These are phyloP conservation scores for Zophobas atratus DNA, from an alignment of 1,140 invertebrate genomes.

Conservation along the genomic window DNA sequence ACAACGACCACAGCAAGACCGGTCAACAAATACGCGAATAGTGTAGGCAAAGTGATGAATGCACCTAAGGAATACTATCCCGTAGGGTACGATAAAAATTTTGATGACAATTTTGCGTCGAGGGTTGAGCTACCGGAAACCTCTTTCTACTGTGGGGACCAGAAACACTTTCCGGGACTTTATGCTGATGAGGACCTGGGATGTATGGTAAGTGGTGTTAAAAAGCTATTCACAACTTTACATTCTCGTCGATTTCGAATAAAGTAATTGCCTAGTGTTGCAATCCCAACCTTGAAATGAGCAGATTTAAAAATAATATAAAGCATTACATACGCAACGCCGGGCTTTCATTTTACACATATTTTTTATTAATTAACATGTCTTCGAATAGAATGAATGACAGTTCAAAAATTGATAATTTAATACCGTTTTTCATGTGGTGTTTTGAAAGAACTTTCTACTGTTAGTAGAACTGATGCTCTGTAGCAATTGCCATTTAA, in stretches of 20 bases:
- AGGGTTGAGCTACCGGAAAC: constrained; percentile 89
- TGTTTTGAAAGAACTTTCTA: constrained; percentile 13
- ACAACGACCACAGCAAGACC: constrained; percentile 60
- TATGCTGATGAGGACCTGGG: constrained; percentile 93
- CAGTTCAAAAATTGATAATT: background rate
- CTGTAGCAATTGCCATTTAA: constrained; percentile 32
- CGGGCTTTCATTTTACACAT: background rate
- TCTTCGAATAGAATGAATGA: background rate
- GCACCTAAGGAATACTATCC: constrained; percentile 91
- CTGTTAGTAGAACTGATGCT: background rate
- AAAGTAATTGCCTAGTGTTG: constrained; percentile 26
- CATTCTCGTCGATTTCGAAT: constrained; percentile 24
- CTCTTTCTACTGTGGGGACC: constrained; percentile 89
- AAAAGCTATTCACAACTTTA: constrained; percentile 1
- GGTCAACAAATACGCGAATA: constrained; percentile 62
- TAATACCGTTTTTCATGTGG: too few relatives aligned
- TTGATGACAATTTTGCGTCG: constrained; percentile 88
- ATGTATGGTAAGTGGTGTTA: constrained; percentile 83
- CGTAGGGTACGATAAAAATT: constrained; percentile 88
- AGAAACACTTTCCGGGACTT: constrained; percentile 91
- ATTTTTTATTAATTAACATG: constrained; percentile 4
- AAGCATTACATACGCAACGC: constrained; percentile 1
- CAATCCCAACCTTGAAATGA: constrained; percentile 27
- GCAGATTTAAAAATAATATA: constrained; percentile 5
- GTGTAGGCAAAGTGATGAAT: constrained; percentile 86